Percentiles rank a stretch among this genome's conserved stretches.
These are phyloP conservation scores for Lagocephalus sceleratus DNA, from an alignment of 2,797 vertebrate genomes.

Conservation along the genomic window DNA sequence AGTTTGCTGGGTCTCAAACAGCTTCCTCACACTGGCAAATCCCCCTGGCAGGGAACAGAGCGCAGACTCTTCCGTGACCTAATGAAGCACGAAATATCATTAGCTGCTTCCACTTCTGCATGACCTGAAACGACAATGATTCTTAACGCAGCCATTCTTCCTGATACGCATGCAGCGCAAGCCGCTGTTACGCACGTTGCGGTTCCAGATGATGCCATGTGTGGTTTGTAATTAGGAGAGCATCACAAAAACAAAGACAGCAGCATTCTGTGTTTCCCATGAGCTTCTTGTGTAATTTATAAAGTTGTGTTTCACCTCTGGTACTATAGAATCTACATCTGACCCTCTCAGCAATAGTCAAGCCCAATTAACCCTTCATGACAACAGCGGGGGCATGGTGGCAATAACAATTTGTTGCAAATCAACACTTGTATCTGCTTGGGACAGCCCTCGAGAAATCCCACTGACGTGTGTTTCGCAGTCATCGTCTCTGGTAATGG, in stretches of 20 bases:
- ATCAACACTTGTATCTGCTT: not conserved
- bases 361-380: conserved; percentile 34
- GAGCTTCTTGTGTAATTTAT: conserved; percentile 14
- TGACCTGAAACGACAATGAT: conserved; percentile 53
- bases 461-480: not conserved
- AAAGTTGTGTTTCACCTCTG: conserved; percentile 39
- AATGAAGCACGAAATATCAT: conserved; percentile 70
- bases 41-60: conserved; percentile 87
- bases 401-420: conserved; percentile 22
- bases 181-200: conserved; percentile 1
- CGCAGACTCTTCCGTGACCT: conserved; percentile 89
- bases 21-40: conserved; percentile 88
- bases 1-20: conserved; percentile 85
- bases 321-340: conserved; percentile 24
- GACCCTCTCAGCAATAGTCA: conserved; percentile 33
- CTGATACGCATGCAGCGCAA: not conserved
- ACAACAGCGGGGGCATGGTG: conserved; percentile 42
- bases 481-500: conserved; percentile 5
- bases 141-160: conserved; percentile 40
- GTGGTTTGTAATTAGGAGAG: conserved; percentile 1
- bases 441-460: not conserved
- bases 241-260: conserved; percentile 26
- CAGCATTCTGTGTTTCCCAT: conserved; percentile 20
- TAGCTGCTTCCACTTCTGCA: conserved; percentile 53
- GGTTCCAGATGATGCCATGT: conserved; percentile 6